Evolutionary conservation across 2,797 vertebrate species (phyloP).

Genomic region (Melanotaenia trifasciata): DNA sequence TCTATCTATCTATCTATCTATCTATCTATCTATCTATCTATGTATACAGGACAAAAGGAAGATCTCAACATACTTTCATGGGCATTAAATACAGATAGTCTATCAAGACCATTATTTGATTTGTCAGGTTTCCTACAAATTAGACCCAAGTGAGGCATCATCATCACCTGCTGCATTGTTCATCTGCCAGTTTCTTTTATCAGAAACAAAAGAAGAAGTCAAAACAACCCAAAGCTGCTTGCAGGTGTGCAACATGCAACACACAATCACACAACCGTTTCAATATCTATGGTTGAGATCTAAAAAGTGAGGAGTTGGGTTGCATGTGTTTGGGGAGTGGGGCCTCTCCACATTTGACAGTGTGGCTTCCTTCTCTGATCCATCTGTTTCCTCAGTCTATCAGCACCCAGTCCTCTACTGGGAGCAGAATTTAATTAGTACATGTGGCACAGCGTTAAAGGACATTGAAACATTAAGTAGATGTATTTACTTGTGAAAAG

Average conservation of each 20-base stretch:
- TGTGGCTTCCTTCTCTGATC: conserved; percentile 61
- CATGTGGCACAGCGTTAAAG: conserved; percentile 69
- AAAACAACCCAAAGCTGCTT: conserved; percentile 42
- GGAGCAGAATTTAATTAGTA: conserved; percentile 77
- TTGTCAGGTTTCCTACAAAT: neutral
- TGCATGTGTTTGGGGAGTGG: conserved; percentile 22
- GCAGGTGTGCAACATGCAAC: conserved; percentile 17
- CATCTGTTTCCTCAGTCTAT: conserved; percentile 69
- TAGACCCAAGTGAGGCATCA: conserved; percentile 44
- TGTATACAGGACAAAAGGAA: no score
- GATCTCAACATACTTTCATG: neutral
- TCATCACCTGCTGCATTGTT: conserved; percentile 61
- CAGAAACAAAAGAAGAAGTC: conserved; percentile 33
- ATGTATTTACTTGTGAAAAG: conserved; percentile 73
- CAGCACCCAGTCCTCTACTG: conserved; percentile 52
- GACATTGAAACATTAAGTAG: conserved; percentile 75
- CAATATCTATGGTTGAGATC: conserved; percentile 58
- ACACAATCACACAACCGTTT: conserved; percentile 35
- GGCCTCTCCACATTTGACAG: conserved; percentile 52
- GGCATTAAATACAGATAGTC: neutral
- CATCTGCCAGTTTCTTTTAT: conserved; percentile 63
- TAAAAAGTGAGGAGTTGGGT: conserved; percentile 54
- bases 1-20: no score
- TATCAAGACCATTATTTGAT: neutral
- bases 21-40: no score